A percentile compares a stretch with the other conserved stretches of the same genome.
Evolutionary conservation across 2,797 vertebrate species (phyloP).

Genomic region (Clamator glandarius): DNA sequence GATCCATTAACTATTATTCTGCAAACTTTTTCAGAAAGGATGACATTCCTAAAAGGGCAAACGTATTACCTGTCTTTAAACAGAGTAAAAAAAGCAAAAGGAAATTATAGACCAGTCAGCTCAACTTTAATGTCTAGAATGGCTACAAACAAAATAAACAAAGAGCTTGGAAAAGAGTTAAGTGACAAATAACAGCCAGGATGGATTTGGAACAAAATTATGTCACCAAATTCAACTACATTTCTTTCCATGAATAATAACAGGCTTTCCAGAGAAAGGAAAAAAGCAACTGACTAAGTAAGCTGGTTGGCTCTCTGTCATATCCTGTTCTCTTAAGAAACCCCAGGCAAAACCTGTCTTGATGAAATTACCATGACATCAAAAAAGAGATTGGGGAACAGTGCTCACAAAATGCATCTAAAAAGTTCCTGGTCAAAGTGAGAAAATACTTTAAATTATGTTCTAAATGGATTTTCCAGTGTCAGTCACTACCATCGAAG

Average conservation of each 20-base stretch:
- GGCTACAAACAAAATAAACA: background rate
- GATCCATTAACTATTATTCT: background rate
- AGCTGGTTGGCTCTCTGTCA: background rate
- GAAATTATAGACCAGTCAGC: slow-evolving; percentile 36
- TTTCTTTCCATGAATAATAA: background rate
- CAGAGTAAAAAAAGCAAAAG: background rate
- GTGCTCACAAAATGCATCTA: background rate
- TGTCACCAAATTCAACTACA: background rate
- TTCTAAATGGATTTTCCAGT: background rate
- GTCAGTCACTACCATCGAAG: background rate
- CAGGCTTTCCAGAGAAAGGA: background rate
- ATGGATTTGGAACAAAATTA: background rate
- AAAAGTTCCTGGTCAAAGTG: background rate
- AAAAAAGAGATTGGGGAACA: background rate
- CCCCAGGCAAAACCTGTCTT: background rate
- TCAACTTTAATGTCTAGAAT: background rate
- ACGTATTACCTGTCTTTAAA: slow-evolving; percentile 1
- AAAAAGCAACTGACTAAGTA: background rate
- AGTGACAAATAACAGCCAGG: slow-evolving; percentile 6
- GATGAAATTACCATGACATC: background rate
- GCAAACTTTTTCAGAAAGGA: background rate
- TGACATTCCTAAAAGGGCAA: slow-evolving; percentile 22
- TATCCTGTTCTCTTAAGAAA: background rate
- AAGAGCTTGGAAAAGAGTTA: slow-evolving; percentile 16
- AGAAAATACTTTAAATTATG: background rate